Percentiles rank a stretch among this genome's conserved stretches.
Evolutionary conservation across 2,888 invertebrate genomes (phyloP).

Genomic region (Leptinotarsa peninsularis): DNA sequence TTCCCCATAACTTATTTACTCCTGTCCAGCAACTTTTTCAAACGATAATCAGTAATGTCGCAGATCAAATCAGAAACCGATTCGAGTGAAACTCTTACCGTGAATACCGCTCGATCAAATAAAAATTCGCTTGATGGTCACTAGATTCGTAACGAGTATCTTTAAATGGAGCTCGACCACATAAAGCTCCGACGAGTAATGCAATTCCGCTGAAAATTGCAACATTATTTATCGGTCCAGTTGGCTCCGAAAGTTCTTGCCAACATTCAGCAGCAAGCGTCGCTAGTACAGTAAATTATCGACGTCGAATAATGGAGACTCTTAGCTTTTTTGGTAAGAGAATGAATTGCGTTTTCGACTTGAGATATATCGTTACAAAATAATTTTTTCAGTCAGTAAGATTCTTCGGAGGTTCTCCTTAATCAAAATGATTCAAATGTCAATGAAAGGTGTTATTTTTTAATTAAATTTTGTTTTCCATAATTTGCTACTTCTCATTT

Average conservation of each 20-base stretch:
- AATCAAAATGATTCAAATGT: too few species aligned
- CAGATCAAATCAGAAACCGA: neutral
- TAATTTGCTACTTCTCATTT: too few species aligned
- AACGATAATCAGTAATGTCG: neutral
- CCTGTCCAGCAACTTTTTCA: neutral
- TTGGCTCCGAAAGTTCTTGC: constrained; percentile 29
- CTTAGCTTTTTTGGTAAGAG: neutral
- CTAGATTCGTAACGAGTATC: constrained; percentile 25
- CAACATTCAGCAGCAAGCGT: constrained; percentile 11
- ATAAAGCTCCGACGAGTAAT: constrained; percentile 27
- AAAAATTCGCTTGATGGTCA: constrained; percentile 15
- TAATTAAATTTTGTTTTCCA: too few species aligned
- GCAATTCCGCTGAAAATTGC: constrained; percentile 36
- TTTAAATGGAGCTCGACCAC: constrained; percentile 25
- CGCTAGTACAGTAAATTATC: constrained; percentile 16
- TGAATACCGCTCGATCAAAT: neutral
- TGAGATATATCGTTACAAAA: too few species aligned
- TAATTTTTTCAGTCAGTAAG: too few species aligned
- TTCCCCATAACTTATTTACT: too few species aligned
- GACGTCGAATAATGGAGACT: neutral
- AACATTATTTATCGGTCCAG: constrained; percentile 31
- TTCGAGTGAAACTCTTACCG: neutral
- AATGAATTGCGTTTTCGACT: too few species aligned
- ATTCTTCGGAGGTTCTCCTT: too few species aligned
- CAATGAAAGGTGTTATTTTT: too few species aligned